Evolutionary conservation across 2,888 invertebrate genomes (phyloP), one percentile per base, ranked within the genome.

Genomic region (Xylophagus ater): DNA sequence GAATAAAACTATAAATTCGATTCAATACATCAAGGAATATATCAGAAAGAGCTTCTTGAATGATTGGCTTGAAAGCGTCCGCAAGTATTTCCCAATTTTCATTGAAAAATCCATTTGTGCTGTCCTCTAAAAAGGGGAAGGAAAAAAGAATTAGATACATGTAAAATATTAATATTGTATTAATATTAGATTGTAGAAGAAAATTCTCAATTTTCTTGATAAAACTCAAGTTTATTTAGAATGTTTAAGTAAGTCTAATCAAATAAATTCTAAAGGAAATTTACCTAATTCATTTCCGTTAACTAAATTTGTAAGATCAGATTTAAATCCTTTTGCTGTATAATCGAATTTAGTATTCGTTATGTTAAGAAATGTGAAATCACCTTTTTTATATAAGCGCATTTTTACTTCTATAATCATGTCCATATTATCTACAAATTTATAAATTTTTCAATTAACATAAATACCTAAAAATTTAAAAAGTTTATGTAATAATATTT

Each of bases 61-160:
- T 67, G 48, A 81, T 78, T 23, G 78, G 75, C 50, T 77, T 71
- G 21, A 81, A 59, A 3, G 81, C 78, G 55, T 81, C 81, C 1
- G 78, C 74, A 2, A 81, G 72, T 51, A 79, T 75, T 33, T 74
- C 68, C 81, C 81, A 81, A 54, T 81, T 81, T 34, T 76, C 76
- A 57, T 81, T 81, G 46, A 81, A 68, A 56, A 81, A 81, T 18
- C 74, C 72, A 53, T 81, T 81, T 3, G 81, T 81, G 51, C 78
- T 78, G 47, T 81, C 80, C 74, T 81, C 81, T 81, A 67, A 34
- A 68, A 58, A 43, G 20, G 14, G 34, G 34, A 28, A 36, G n/a
- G n/a, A n/a, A n/a, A n/a, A n/a, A n/a, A n/a, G n/a, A n/a, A n/a
- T n/a, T n/a, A n/a, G n/a, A n/a, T n/a, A n/a, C n/a, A n/a, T n/a